Evolutionary conservation across 1,140 invertebrate species (phyloP), one percentile per base, ranked within the genome.

Genomic region (Drosophila chauvacae): DNA sequence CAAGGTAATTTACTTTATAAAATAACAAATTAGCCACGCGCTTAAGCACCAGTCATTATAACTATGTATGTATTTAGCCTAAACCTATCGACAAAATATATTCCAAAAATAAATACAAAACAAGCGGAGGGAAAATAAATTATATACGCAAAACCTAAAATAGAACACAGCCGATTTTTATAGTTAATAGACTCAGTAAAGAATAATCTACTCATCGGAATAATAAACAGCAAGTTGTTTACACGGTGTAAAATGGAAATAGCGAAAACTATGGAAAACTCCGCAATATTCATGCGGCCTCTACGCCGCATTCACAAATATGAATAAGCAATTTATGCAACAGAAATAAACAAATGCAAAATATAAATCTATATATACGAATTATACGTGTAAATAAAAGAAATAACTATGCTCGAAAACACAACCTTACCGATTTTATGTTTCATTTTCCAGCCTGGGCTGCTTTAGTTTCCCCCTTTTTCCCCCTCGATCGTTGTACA

Each of bases 11-110:
- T 74, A 76, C 50, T 64, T 53, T 61, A 63, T 75, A 59, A 86
- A 63, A 53, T 66, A 81, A 86, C 60, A 80, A 73, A 64, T 82
- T 75, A 81, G 77, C 82, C 81, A 81, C 33, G 77, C 78, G 69
- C 62, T 62, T 70, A 80, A 90, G 80, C 82, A 91, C 86, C 76
- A 90, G 86, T 90, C 86, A 90, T 82, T 90, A 86, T 80, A 90
- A 86, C 76, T 87, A 80, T 81, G 80, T 72, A 87, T 87, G 63
- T 85, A 79, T 77, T 72, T 90, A 87, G 84, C 56, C 62, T 73
- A 74, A 78, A 68, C 60, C 65, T 80, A 73, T 80, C 79, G 33
- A 45, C 70, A 84, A 48, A 50, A 58, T 70, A 72, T 70, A 81
- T 79, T 65, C 66, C 58, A 83, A 72, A 77, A 42, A 51, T 41